Percentiles rank a stretch among this genome's conserved stretches.
Evolutionary conservation across 2,113 vertebrate genomes (phyloP).

Genomic region (Podarcis cretensis): DNA sequence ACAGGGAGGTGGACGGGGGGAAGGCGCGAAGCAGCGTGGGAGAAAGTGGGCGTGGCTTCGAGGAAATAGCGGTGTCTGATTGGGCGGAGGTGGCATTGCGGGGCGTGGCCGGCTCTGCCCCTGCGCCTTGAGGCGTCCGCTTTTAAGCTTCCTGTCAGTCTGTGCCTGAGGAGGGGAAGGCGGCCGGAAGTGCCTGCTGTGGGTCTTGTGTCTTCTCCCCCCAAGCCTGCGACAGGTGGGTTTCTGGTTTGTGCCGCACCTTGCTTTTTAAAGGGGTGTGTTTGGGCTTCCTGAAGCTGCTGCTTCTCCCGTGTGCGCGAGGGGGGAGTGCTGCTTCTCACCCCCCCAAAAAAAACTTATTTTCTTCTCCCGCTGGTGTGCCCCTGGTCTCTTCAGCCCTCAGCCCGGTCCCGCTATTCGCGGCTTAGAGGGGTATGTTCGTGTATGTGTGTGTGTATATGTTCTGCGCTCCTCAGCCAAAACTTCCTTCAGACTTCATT

Average conservation of each 20-base stretch:
- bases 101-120: neutral
- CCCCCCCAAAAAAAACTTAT: neutral
- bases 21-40: too few relatives aligned
- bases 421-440: too few relatives aligned
- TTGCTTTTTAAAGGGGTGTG: neutral
- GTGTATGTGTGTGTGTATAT: too few relatives aligned
- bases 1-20: too few relatives aligned
- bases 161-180: neutral
- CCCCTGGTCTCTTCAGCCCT: neutral
- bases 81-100: fast-evolving
- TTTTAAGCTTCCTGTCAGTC: conserved; percentile 1
- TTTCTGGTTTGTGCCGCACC: neutral
- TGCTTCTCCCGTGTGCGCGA: too few relatives aligned
- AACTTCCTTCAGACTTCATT: neutral
- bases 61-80: neutral
- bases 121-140: neutral
- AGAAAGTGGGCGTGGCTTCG: neutral
- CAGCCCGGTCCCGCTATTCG: neutral
- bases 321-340: neutral
- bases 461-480: too few relatives aligned
- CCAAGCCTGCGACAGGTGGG: neutral
- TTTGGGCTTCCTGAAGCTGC: neutral
- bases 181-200: neutral
- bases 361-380: too few relatives aligned
- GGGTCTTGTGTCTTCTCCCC: neutral